phyloP scores from a whole-genome alignment of 2,888 invertebrate genomes.

The Onchidella celtica region DNA sequence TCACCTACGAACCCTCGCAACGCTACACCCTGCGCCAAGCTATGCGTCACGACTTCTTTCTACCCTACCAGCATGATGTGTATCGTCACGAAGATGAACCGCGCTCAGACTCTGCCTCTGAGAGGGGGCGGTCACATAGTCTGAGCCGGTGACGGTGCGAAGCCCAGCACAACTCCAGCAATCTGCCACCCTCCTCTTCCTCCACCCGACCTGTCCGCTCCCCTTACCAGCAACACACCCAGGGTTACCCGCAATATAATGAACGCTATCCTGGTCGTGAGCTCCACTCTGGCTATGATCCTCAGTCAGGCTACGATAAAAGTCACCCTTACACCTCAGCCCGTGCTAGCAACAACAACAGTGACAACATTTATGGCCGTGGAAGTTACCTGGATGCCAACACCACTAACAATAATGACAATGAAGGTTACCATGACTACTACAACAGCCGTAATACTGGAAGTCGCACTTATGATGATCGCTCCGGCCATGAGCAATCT shows the following conservation, averaged over 20 bases:
- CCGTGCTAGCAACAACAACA: background rate
- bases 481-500: background rate
- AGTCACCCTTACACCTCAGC: background rate
- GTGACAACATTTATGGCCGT: background rate
- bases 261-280: background rate
- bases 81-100: constrained; percentile 54
- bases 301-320: background rate
- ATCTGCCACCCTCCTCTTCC: background rate
- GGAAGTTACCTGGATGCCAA: background rate
- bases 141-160: constrained; percentile 72
- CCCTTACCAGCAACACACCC: constrained; percentile 5
- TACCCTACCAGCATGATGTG: constrained; percentile 61
- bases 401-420: background rate
- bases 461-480: background rate
- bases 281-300: constrained; percentile 2
- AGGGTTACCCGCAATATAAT: background rate
- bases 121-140: constrained; percentile 75
- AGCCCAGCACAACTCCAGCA: constrained; percentile 48
- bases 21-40: constrained; percentile 93
- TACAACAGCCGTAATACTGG: background rate
- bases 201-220: background rate
- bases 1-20: constrained; percentile 96
- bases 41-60: constrained; percentile 94
- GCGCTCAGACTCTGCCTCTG: constrained; percentile 57
- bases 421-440: background rate